phyloP scores from a whole-genome alignment of 2,113 vertebrate species.

The Indri indri region DNA sequence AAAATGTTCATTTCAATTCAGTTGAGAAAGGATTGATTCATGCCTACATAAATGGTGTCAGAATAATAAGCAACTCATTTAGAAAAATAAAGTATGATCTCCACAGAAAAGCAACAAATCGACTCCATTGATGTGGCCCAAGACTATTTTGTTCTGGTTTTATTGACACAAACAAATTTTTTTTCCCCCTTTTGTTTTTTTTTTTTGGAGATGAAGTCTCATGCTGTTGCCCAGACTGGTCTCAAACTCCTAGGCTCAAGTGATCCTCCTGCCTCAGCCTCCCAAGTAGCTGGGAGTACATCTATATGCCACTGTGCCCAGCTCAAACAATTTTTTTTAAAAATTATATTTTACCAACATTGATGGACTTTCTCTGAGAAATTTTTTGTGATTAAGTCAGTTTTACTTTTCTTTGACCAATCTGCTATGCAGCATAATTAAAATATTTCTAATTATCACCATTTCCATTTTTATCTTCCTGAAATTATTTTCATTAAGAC shows the following conservation, averaged over 20 bases:
- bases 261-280: too few relatives aligned
- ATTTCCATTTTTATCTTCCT: not conserved
- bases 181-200: too few relatives aligned
- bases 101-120: not conserved
- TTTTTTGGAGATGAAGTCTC: too few relatives aligned
- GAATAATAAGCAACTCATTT: not conserved
- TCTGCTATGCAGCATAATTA: not conserved
- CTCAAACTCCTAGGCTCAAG: too few relatives aligned
- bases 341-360: not conserved
- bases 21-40: not conserved
- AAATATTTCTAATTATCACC: not conserved
- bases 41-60: not conserved
- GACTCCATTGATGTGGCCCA: not conserved
- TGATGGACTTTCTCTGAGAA: not conserved
- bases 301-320: too few relatives aligned
- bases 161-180: not conserved
- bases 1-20: not conserved
- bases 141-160: not conserved
- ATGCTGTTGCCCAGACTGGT: too few relatives aligned
- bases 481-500: conserved; percentile 6
- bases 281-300: too few relatives aligned
- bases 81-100: conserved; percentile 1
- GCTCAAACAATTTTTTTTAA: not conserved
- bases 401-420: not conserved
- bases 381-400: not conserved